phyloP scores from a whole-genome alignment of 64 coral and sea anemone species.

The Pocillopora damicornis region DNA sequence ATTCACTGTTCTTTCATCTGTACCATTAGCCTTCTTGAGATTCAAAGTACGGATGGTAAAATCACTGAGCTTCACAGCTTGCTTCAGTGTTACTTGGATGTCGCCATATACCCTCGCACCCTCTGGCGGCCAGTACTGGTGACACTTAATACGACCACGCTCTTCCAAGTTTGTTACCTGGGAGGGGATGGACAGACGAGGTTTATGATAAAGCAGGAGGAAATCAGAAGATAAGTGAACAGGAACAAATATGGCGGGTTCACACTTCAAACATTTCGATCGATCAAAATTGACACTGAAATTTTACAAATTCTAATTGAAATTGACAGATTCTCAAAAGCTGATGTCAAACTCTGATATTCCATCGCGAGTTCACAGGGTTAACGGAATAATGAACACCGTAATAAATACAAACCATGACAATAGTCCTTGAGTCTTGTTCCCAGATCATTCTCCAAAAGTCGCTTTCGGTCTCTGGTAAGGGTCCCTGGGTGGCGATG shows the following conservation, averaged over 20 bases:
- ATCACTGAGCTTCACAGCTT: constrained; percentile 78
- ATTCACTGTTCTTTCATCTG: constrained; percentile 58
- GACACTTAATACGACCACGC: constrained; percentile 74
- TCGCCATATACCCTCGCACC: constrained; percentile 43
- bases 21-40: constrained; percentile 39
- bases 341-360: too few relatives aligned
- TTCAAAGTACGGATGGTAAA: constrained; percentile 76
- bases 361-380: too few relatives aligned
- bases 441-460: constrained; percentile 94
- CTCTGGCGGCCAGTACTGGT: constrained; percentile 88
- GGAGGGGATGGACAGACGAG: not conserved
- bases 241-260: too few relatives aligned
- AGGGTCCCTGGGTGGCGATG: constrained; percentile 75
- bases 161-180: constrained; percentile 95
- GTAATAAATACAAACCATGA: constrained; percentile 57
- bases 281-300: too few relatives aligned
- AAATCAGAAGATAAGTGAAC: too few relatives aligned
- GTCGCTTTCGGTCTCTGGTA: constrained; percentile 70
- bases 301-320: too few relatives aligned
- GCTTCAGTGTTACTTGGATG: constrained; percentile 45
- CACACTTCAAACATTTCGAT: too few relatives aligned
- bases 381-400: too few relatives aligned
- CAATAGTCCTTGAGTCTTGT: constrained; percentile 60
- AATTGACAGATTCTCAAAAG: too few relatives aligned
- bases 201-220: not conserved